Evolutionary conservation across 2,797 vertebrate genomes (phyloP), one percentile per base, ranked within the genome.

Genomic region (Menidia menidia): DNA sequence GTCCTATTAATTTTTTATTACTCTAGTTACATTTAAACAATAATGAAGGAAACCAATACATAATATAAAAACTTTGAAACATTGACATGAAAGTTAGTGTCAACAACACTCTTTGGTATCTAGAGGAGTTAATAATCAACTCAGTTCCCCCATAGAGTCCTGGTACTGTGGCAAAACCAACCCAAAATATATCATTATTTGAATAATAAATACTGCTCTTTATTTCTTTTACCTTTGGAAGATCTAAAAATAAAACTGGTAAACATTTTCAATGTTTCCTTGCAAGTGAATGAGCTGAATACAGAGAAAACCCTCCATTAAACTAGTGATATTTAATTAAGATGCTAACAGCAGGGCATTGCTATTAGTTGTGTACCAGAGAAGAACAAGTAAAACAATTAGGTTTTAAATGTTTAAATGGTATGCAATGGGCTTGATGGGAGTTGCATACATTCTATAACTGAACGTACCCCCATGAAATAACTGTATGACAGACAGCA

Each of bases 401-500:
- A 25, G 25, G 25, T 25, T 25, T 25, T 25, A 25, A 25, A 25
- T 25, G 25, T 25, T 25, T 25, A 25, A 25, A 25, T 47, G 33
- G n/a, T 60, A 52, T 50, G 55, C 25, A 63, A 4, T 31, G 43
- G 50, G 41, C 65, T 45, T 25, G 56, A 39, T 78, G 45, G 39
- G 68, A 70, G 63, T 54, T 68, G 33, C 19, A 66, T 52, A 69
- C 44, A 64, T 77, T 73, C 81, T 55, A 66, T 25, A 75, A 80
- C 80, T 44, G 72, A 59, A 77, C 66, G 77, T n/a, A 75, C 48
- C 30, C 16, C 33, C 53, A 52, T 39, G 53, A 76, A 52, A 81
- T 77, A 66, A 87, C 81, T 81, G 72, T 52, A 4, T n/a, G 30
- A 39, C 10, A 80, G 39, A 67, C 70, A 81, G 78, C 63, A 80